These are phyloP conservation scores for Cathartes aura DNA, from an alignment of 2,113 vertebrate genomes.

Conservation along the genomic window DNA sequence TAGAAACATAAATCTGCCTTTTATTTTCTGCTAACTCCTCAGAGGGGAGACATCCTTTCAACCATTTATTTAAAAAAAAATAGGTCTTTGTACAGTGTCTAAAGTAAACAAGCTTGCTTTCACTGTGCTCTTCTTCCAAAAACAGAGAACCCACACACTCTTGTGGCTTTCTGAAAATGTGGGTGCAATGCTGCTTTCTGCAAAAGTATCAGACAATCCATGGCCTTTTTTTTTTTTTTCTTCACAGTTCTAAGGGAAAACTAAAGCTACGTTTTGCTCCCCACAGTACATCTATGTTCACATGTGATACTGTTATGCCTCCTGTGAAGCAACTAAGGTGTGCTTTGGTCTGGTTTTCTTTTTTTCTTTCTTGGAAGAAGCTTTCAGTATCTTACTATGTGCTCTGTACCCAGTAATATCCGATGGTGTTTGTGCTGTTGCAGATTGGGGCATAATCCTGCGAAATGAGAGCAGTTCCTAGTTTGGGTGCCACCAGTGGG, in stretches of 20 bases:
- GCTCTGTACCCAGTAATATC: neutral
- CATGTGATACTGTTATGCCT: accelerated
- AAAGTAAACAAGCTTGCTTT: conserved; percentile 67
- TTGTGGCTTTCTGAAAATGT: conserved; percentile 25
- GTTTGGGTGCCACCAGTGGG: neutral
- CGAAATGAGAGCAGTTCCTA: neutral
- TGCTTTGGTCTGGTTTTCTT: neutral
- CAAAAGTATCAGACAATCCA: neutral
- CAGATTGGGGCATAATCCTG: neutral
- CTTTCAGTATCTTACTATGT: neutral
- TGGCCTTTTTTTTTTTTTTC: neutral
- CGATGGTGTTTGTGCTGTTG: neutral
- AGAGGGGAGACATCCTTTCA: conserved; percentile 49
- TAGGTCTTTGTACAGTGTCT: conserved; percentile 66
- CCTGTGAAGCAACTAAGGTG: neutral
- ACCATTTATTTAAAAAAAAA: conserved; percentile 41
- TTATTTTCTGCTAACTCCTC: conserved; percentile 56
- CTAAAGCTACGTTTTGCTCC: neutral
- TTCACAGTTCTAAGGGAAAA: neutral
- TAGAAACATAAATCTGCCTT: conserved; percentile 70
- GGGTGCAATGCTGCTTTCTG: neutral
- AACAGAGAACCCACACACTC: conserved; percentile 37
- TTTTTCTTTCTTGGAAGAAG: neutral
- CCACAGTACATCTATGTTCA: neutral
- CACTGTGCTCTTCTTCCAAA: conserved; percentile 56